A percentile compares a stretch with the other conserved stretches of the same genome.
phyloP scores from a whole-genome alignment of 2,113 vertebrate genomes.

The Neodontobutis hainanensis region DNA sequence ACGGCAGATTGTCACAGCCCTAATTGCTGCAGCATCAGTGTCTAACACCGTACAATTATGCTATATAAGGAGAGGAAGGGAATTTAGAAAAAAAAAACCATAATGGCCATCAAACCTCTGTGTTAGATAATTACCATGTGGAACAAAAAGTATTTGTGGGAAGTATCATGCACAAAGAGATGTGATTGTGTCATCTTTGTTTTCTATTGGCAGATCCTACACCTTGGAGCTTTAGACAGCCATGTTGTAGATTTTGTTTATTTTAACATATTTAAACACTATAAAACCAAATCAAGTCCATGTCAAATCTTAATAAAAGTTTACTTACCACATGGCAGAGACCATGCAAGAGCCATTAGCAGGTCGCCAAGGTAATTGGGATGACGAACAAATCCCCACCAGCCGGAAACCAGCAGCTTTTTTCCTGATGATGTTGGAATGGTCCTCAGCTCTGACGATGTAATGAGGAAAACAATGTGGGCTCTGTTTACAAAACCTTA shows the following conservation, averaged over 20 bases:
- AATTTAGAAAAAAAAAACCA: not conserved
- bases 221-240: not conserved
- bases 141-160: not conserved
- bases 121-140: constrained; percentile 4
- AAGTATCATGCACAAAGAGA: constrained; percentile 11
- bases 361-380: constrained; percentile 92
- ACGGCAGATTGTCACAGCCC: constrained; percentile 22
- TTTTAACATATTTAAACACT: no score
- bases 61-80: constrained; percentile 3
- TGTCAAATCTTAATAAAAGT: no score
- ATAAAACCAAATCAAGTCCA: no score
- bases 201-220: not conserved
- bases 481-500: not conserved
- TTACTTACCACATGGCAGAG: constrained; percentile 85
- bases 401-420: constrained; percentile 87
- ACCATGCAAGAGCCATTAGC: constrained; percentile 92
- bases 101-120: not conserved
- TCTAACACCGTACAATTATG: constrained; percentile 23
- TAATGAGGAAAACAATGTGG: not conserved
- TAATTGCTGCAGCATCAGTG: constrained; percentile 17
- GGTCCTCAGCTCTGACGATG: constrained; percentile 82
- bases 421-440: constrained; percentile 88
- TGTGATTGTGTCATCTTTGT: not conserved
- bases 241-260: no score
- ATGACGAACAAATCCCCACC: constrained; percentile 92